These are phyloP conservation scores for Glossosoma conforme DNA, from an alignment of 1,140 invertebrate species.

Conservation along the genomic window DNA sequence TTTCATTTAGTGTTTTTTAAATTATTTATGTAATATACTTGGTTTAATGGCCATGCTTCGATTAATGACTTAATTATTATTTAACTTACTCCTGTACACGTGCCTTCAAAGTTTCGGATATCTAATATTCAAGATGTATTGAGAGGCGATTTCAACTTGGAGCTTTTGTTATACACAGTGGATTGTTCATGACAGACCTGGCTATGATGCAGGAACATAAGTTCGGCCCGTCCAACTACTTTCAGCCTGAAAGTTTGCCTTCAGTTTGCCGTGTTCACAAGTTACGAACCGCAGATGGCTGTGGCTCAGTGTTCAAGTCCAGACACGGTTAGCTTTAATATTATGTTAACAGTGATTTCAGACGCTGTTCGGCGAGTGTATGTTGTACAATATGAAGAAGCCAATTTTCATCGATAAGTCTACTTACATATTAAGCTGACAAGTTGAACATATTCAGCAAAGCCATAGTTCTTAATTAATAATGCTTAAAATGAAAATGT, in stretches of 20 bases:
- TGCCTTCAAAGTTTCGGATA: too few relatives aligned
- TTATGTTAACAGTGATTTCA: constrained; percentile 13
- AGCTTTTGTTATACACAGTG: constrained; percentile 4
- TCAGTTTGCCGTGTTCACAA: constrained; percentile 16
- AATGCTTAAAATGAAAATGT: too few relatives aligned
- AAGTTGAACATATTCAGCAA: too few relatives aligned
- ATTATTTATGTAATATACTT: too few relatives aligned
- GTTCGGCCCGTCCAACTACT: constrained; percentile 17
- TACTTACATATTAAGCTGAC: neutral
- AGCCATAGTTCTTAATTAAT: too few relatives aligned
- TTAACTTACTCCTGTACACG: too few relatives aligned
- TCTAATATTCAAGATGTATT: too few relatives aligned
- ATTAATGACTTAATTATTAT: too few relatives aligned
- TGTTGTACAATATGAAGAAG: neutral
- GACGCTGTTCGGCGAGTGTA: constrained; percentile 4
- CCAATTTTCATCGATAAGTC: too few relatives aligned
- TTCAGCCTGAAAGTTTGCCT: constrained; percentile 15
- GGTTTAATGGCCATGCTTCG: too few relatives aligned
- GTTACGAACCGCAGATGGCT: constrained; percentile 20
- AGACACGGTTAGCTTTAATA: constrained; percentile 24
- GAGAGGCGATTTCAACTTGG: neutral
- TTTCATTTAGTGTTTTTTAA: too few relatives aligned
- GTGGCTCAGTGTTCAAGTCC: constrained; percentile 22
- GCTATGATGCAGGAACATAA: constrained; percentile 15
- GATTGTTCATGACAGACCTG: constrained; percentile 16